Evolutionary conservation across 2,888 invertebrate genomes (phyloP).

Genomic region (Papilio protenor): DNA sequence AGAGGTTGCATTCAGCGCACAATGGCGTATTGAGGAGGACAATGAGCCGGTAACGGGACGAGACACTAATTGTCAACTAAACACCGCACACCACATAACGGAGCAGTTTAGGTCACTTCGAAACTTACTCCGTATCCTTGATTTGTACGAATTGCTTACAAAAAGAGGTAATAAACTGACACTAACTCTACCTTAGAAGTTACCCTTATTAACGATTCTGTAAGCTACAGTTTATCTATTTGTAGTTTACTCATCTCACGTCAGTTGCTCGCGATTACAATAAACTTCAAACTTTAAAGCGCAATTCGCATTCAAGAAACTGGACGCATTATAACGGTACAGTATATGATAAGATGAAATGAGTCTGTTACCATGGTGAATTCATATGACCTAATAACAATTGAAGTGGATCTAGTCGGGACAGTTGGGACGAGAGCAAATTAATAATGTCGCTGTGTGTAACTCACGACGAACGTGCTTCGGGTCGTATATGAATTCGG

Average conservation of each 20-base stretch:
- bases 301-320: slow-evolving; percentile 6
- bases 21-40: slow-evolving; percentile 77
- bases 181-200: not conserved
- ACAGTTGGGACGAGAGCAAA: slow-evolving; percentile 54
- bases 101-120: slow-evolving; percentile 48
- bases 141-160: slow-evolving; percentile 39
- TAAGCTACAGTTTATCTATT: not conserved
- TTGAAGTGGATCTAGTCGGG: slow-evolving; percentile 35
- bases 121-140: slow-evolving; percentile 53
- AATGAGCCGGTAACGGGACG: slow-evolving; percentile 79
- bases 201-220: not conserved
- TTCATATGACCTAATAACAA: slow-evolving; percentile 40
- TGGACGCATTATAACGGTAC: slow-evolving; percentile 58
- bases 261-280: not conserved
- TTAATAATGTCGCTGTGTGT: slow-evolving; percentile 57
- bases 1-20: slow-evolving; percentile 72
- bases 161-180: not conserved
- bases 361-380: slow-evolving; percentile 28
- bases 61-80: slow-evolving; percentile 77
- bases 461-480: slow-evolving; percentile 65
- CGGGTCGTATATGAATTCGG: slow-evolving; percentile 59
- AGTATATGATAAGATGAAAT: slow-evolving; percentile 51
- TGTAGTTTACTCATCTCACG: not conserved
- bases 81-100: slow-evolving; percentile 62
- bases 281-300: slow-evolving; percentile 2